Percentiles rank a stretch among this genome's conserved stretches.
Evolutionary conservation across 2,797 vertebrate species (phyloP).

Genomic region (Euthynnus affinis): DNA sequence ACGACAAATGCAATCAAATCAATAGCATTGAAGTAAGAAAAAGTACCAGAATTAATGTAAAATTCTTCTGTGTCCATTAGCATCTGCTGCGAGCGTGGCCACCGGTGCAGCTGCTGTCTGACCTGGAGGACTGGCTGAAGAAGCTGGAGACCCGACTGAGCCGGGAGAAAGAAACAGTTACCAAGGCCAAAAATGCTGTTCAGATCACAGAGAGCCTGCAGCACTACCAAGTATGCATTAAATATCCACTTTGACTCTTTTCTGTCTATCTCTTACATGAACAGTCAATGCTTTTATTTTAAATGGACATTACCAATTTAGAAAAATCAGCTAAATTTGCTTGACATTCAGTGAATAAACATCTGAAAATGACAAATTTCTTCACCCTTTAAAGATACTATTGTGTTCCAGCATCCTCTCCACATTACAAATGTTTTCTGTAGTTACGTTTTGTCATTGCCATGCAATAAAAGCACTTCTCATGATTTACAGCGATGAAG

Average conservation of each 20-base stretch:
- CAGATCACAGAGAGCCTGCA: conserved; percentile 83
- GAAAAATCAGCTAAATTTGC: neutral
- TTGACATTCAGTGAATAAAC: neutral
- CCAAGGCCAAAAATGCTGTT: conserved; percentile 61
- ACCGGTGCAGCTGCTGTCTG: conserved; percentile 85
- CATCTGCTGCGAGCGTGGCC: conserved; percentile 87
- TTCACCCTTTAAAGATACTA: neutral
- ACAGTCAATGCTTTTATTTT: neutral
- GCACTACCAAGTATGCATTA: conserved; percentile 84
- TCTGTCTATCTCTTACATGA: neutral
- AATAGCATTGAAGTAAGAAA: neutral
- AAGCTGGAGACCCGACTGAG: conserved; percentile 73
- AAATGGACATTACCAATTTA: too few species aligned
- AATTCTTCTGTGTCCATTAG: conserved; percentile 36
- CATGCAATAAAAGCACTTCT: neutral
- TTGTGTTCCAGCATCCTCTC: conserved; percentile 2
- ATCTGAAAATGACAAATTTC: neutral
- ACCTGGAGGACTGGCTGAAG: conserved; percentile 87
- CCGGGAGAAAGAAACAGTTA: conserved; percentile 56
- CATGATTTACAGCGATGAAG: neutral
- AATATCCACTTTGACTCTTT: neutral
- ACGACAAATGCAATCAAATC: neutral
- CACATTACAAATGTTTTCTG: neutral
- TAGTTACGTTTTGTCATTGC: neutral
- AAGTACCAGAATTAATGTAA: neutral